phyloP scores from a whole-genome alignment of 2,797 vertebrate genomes.

The Rhinella marina region DNA sequence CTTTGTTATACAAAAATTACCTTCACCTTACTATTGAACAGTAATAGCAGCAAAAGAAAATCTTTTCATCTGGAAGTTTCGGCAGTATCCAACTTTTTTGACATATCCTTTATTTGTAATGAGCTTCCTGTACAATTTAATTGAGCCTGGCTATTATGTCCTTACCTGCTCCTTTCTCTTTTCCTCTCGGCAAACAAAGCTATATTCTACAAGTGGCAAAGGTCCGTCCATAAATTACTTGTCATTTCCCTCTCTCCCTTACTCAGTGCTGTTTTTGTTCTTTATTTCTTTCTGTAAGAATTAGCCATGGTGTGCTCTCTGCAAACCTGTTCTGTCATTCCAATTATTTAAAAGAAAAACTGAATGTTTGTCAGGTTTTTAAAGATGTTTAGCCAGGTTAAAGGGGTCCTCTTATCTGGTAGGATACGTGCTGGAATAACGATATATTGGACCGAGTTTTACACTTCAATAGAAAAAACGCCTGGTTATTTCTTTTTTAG shows the following conservation, averaged over 20 bases:
- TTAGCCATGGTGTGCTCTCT: neutral
- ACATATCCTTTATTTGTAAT: neutral
- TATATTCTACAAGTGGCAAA: slow-evolving; percentile 4
- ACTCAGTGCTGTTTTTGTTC: neutral
- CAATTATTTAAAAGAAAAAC: neutral
- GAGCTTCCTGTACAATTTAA: neutral
- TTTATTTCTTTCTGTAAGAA: neutral
- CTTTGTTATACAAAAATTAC: neutral
- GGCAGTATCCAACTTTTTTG: neutral
- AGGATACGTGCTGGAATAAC: too few relatives aligned
- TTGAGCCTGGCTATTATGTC: neutral
- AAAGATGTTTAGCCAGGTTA: neutral
- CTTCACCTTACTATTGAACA: neutral
- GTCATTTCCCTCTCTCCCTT: neutral
- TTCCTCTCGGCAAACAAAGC: neutral
- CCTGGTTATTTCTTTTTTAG: too few relatives aligned
- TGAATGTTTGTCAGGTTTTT: neutral
- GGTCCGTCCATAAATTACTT: slow-evolving; percentile 6
- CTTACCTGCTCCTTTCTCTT: neutral
- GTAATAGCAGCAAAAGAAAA: neutral
- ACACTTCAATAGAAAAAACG: too few relatives aligned
- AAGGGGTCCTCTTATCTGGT: too few relatives aligned
- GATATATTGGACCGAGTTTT: too few relatives aligned
- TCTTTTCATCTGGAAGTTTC: neutral
- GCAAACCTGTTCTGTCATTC: neutral